These are phyloP conservation scores for Daktulosphaira vitifoliae DNA, from an alignment of 1,140 invertebrate species.

Conservation along the genomic window DNA sequence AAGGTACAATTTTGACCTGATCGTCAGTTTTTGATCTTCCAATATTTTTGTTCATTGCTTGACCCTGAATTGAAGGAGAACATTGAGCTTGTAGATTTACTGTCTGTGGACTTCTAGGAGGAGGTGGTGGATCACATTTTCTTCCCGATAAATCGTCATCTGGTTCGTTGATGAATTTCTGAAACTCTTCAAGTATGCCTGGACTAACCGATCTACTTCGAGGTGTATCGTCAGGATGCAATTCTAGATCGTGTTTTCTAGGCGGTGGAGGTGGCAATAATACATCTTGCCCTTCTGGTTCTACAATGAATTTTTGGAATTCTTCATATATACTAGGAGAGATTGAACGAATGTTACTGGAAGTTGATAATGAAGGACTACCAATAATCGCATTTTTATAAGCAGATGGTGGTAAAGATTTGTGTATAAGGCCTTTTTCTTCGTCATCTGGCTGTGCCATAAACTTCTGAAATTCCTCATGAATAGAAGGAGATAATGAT, in stretches of 20 bases:
- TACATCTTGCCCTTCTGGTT: conserved; percentile 23
- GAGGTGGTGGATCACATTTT: conserved; percentile 5
- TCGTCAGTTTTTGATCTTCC: conserved; percentile 16
- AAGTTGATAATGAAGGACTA: conserved; percentile 16
- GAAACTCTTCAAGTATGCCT: conserved; percentile 32
- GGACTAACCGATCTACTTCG: conserved; percentile 23
- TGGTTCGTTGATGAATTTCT: conserved; percentile 34
- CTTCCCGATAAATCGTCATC: conserved; percentile 32
- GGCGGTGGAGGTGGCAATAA: conserved; percentile 14
- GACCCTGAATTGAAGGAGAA: neutral
- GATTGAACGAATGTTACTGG: conserved; percentile 20
- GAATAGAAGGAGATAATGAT: conserved; percentile 25
- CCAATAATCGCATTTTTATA: conserved; percentile 18
- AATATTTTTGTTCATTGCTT: neutral
- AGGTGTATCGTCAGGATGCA: neutral
- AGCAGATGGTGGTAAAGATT: conserved; percentile 1
- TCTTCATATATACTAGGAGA: conserved; percentile 25
- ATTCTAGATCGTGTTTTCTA: conserved; percentile 22
- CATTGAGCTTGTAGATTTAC: conserved; percentile 21
- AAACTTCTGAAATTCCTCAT: conserved; percentile 35
- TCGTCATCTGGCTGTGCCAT: conserved; percentile 35
- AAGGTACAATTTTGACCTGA: conserved; percentile 25
- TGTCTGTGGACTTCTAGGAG: conserved; percentile 9
- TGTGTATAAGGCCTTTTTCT: conserved; percentile 20
- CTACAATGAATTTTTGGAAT: conserved; percentile 26